phyloP scores from a whole-genome alignment of 35 echinoderm and acorn worm species.

The Lytechinus variegatus region DNA sequence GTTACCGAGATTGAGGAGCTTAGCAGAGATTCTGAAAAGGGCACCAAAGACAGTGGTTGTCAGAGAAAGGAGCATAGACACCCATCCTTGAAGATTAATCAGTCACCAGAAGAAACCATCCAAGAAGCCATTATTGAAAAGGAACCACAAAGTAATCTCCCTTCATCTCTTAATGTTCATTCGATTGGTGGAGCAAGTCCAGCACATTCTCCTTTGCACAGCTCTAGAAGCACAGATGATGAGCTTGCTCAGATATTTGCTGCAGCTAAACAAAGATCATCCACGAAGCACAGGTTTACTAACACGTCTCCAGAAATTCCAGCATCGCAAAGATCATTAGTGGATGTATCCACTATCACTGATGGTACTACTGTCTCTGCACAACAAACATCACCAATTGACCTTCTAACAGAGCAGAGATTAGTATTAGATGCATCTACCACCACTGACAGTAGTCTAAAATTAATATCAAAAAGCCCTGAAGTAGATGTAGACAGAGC shows the following conservation, averaged over 20 bases:
- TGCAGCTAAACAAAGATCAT: neutral
- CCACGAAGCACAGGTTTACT: conserved; percentile 29
- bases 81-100: neutral
- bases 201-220: conserved; percentile 17
- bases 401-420: neutral
- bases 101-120: neutral
- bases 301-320: conserved; percentile 44
- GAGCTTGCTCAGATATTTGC: conserved; percentile 61
- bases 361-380: conserved; percentile 37
- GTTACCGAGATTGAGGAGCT: neutral
- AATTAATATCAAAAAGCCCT: neutral
- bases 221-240: conserved; percentile 59
- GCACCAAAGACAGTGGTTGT: neutral
- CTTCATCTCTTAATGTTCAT: neutral
- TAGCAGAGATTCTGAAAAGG: neutral
- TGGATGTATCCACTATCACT: neutral
- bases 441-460: conserved; percentile 25
- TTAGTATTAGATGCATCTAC: neutral
- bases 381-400: conserved; percentile 9
- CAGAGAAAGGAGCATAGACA: neutral
- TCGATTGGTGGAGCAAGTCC: neutral
- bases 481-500: neutral
- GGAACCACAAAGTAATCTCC: neutral
- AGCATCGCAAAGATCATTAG: neutral
- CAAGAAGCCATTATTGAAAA: neutral